Evolutionary conservation across 1,140 invertebrate genomes (phyloP), one percentile per base, ranked within the genome.

Genomic region (Thaumetopoea pityocampa): DNA sequence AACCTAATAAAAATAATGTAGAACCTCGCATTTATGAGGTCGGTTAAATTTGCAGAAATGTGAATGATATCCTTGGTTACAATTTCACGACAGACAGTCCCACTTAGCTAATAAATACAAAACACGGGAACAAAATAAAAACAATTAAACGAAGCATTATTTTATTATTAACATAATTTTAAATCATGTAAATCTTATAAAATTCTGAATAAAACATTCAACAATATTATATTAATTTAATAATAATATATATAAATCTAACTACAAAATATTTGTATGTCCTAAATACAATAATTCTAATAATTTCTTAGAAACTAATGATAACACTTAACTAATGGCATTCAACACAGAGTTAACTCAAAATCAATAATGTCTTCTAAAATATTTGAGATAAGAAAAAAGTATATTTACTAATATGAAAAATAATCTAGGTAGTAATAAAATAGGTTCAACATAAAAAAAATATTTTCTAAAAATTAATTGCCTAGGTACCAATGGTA

Each of bases 81-180:
- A n/a, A n/a, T n/a, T n/a, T n/a, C n/a, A n/a, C n/a, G n/a, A n/a
- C n/a, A n/a, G n/a, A n/a, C n/a, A n/a, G n/a, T n/a, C n/a, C n/a
- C n/a, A n/a, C n/a, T n/a, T n/a, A n/a, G n/a, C n/a, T n/a, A n/a
- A n/a, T n/a, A n/a, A n/a, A n/a, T n/a, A n/a, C n/a, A n/a, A n/a
- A n/a, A n/a, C n/a, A n/a, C n/a, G n/a, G n/a, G n/a, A n/a, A n/a
- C n/a, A 3, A 38, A 18, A 38, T 18, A 28, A 27, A 9, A 36
- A 8, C 16, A 38, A 41, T 29, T 28, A 16, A 20, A 55, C 51
- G 59, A 80, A 81, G 77, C 77, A 72, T 48, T 62, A 52, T 70
- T 76, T 78, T 68, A 70, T 71, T 81, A 54, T 61, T 80, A 80
- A 83, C 73, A 69, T 82, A 78, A 67, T 65, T 73, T 67, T 72